phyloP scores from a whole-genome alignment of 2,888 invertebrate species.

The Keiferia lycopersicella region DNA sequence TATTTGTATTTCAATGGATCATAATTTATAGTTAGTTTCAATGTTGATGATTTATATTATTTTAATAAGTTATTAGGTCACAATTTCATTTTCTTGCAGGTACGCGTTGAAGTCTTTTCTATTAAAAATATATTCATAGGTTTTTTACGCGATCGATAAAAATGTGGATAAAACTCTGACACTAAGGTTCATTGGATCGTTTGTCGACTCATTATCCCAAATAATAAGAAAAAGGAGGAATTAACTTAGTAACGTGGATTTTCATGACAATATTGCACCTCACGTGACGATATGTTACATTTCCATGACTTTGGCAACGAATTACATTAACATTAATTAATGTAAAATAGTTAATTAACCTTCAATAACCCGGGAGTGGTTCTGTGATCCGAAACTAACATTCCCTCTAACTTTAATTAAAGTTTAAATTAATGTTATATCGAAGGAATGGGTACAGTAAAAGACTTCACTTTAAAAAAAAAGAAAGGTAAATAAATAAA shows the following conservation, averaged over 20 bases:
- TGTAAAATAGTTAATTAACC: neutral
- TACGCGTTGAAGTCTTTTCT: constrained; percentile 10
- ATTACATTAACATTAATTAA: constrained; percentile 10
- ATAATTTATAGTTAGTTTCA: too few relatives aligned
- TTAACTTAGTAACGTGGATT: neutral
- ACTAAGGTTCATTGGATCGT: too few relatives aligned
- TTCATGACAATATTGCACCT: neutral
- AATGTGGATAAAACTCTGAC: neutral
- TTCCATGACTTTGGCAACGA: neutral
- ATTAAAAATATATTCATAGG: neutral
- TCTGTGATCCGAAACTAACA: neutral
- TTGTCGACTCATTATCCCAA: too few relatives aligned
- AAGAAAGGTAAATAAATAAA: too few relatives aligned
- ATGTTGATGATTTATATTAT: too few relatives aligned
- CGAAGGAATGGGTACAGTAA: too few relatives aligned
- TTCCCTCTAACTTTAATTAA: neutral
- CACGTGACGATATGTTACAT: neutral
- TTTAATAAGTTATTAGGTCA: too few relatives aligned
- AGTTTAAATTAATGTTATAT: neutral
- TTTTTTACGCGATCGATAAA: neutral
- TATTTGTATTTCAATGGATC: too few relatives aligned
- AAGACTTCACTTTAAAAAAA: too few relatives aligned
- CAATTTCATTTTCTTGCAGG: too few relatives aligned
- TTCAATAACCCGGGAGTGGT: neutral
- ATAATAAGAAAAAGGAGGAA: neutral